These are phyloP conservation scores for Cranoglanis bouderius DNA, from an alignment of 2,113 vertebrate species.

Conservation along the genomic window DNA sequence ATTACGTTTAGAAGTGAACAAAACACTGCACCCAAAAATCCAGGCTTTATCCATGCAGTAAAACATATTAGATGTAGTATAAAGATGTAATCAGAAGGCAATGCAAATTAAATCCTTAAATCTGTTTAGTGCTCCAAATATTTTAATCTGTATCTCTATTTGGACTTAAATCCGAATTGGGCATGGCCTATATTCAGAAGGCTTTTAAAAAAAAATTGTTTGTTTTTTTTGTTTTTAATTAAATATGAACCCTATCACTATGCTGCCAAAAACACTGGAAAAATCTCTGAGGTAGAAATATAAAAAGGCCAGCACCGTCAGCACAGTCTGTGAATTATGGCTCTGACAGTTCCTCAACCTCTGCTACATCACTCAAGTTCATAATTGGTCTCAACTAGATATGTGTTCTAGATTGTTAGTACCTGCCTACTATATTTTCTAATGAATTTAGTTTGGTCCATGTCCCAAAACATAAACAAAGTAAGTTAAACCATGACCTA, in stretches of 20 bases:
- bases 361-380: neutral
- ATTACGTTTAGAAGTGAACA: too few species aligned
- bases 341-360: neutral
- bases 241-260: neutral
- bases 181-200: too few species aligned
- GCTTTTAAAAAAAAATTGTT: too few species aligned
- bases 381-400: neutral
- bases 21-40: too few species aligned
- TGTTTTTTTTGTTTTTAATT: neutral
- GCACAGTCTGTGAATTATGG: neutral
- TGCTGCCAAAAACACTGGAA: neutral
- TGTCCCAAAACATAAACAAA: neutral
- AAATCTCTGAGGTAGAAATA: neutral
- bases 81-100: too few species aligned
- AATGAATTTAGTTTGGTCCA: neutral
- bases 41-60: too few species aligned
- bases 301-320: neutral
- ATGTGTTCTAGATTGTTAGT: neutral
- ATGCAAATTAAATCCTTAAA: too few species aligned
- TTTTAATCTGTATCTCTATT: too few species aligned
- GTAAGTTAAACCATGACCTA: neutral
- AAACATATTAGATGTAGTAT: too few species aligned
- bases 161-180: too few species aligned
- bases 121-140: too few species aligned
- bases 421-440: neutral